Evolutionary conservation across 2,888 invertebrate genomes (phyloP).

Genomic region (Eutolmus rufibarbis): DNA sequence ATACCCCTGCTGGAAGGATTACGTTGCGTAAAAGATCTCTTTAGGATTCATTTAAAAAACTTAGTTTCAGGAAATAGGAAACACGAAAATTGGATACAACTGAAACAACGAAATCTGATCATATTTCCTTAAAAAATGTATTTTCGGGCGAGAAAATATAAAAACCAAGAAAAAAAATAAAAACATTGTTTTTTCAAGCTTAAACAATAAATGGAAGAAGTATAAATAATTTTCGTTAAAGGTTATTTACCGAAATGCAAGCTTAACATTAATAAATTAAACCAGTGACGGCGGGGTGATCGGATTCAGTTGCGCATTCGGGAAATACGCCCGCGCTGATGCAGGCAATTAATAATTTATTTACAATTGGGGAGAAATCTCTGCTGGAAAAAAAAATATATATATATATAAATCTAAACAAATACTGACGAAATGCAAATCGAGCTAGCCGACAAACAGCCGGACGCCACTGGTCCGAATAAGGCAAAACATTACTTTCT

Average conservation of each 20-base stretch:
- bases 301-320: neutral
- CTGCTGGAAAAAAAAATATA: neutral
- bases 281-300: neutral
- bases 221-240: neutral
- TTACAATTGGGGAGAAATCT: neutral
- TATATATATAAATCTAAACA: neutral
- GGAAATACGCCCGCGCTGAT: neutral
- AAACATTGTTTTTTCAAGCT: neutral
- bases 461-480: neutral
- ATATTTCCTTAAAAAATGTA: conserved; percentile 19
- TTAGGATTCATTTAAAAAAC: too few species aligned
- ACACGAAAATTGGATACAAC: neutral
- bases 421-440: conserved; percentile 2
- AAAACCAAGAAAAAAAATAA: conserved; percentile 1
- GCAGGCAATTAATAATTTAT: neutral
- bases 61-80: too few species aligned
- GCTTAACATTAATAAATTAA: conserved; percentile 13
- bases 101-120: neutral
- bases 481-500: conserved; percentile 11
- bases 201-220: conserved; percentile 35
- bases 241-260: conserved; percentile 17
- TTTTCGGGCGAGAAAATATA: conserved; percentile 8
- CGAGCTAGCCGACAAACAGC: neutral
- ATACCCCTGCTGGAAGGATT: too few species aligned
- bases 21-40: too few species aligned